Base-by-base conservation (phyloP, 64 coral and sea anemone genomes). In the Anthopleura sola region DNA sequence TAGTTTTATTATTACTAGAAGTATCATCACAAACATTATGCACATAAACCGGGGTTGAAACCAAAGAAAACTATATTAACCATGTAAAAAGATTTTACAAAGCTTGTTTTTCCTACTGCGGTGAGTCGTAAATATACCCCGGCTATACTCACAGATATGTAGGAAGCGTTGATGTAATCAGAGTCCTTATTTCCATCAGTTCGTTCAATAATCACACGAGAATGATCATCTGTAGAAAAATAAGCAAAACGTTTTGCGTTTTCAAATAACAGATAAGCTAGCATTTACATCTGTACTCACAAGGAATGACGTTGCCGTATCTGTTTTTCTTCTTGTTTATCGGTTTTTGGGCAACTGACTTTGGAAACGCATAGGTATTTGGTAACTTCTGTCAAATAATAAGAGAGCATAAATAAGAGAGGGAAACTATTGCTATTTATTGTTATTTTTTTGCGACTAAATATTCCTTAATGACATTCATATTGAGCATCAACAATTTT, bases 151-250 rank as follows among this genome's bases (percentile, higher is more conserved):
- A 95, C 93, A 16, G 78, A 78, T n/a, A 95, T 68, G 16, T 88
- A 95, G 57, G 49, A 90, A 5, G 93, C 93, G 36, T 95, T 95
- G 8, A 95, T 88, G 51, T 95, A 95, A 46, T 95, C 86, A 20
- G 86, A 88, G 17, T 91, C 60, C 37, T 84, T 24, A 31, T 49
- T n/a, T 7, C 24, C 81, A 36, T 88, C 83, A 18, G 75, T 34
- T 20, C 29, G 37, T 2, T 75, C 49, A 31, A 95, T 62, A 17
- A 69, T 53, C 36, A 95, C 93, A 60, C 93, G 93, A 37, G 93
- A 82, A 88, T 95, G 93, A 37, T 95, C 93, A 87, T 95, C 93
- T 95, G 39, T 19, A 50, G 26, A 77, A 18, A 33, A 34, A 86
- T 16, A 29, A 29, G 51, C 78, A 91, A 78, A 1, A 21, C 9